Percentiles rank a stretch among this genome's conserved stretches.
Evolutionary conservation across 2,888 invertebrate genomes (phyloP).

Genomic region (Agrochola lota): DNA sequence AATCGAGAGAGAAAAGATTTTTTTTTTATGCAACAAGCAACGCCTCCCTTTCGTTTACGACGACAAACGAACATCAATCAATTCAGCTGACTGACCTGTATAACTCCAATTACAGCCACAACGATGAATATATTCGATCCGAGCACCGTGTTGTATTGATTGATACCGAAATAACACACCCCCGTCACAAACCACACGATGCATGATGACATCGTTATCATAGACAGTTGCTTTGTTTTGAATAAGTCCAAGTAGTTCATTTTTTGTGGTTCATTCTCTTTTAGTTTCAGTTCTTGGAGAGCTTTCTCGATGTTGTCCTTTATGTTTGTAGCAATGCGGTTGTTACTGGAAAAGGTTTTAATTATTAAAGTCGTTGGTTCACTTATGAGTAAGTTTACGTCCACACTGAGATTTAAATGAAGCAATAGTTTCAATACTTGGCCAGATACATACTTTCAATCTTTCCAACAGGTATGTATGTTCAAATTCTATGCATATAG

Average conservation of each 20-base stretch:
- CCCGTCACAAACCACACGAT: conserved; percentile 75
- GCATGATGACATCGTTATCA: conserved; percentile 70
- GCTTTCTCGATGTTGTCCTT: conserved; percentile 71
- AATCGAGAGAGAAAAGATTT: too few relatives aligned
- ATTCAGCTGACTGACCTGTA: conserved; percentile 76
- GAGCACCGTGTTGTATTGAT: conserved; percentile 75
- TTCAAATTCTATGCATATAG: too few relatives aligned
- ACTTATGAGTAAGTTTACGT: background rate
- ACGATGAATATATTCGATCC: conserved; percentile 74
- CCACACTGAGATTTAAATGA: background rate
- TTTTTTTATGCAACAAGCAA: background rate
- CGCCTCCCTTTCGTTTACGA: background rate
- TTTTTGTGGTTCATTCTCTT: conserved; percentile 60
- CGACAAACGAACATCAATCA: background rate
- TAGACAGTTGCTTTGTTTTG: conserved; percentile 68
- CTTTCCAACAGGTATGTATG: background rate
- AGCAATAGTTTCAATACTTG: background rate
- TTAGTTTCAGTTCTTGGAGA: conserved; percentile 67
- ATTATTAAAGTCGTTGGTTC: background rate
- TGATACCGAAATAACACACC: conserved; percentile 75
- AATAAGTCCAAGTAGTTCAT: conserved; percentile 75
- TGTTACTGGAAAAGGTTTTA: conserved; percentile 73
- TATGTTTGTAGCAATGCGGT: conserved; percentile 68
- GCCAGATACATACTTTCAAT: background rate
- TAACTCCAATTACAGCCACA: conserved; percentile 71